Evolutionary conservation across 2,797 vertebrate genomes (phyloP).

Genomic region (Artibeus lituratus): DNA sequence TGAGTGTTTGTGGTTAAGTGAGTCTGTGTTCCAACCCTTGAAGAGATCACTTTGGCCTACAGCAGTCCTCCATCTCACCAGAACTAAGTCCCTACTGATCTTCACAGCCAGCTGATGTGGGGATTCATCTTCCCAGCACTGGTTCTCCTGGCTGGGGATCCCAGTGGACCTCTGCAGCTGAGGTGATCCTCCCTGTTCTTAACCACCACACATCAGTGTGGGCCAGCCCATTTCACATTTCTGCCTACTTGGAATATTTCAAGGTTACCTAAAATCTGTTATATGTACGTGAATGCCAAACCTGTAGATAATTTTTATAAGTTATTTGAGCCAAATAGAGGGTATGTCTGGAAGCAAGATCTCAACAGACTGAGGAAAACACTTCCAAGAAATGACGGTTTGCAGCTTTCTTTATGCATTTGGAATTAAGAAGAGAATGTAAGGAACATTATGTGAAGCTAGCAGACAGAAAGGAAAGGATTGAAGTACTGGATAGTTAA

Average conservation of each 20-base stretch:
- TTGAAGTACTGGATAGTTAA: background rate
- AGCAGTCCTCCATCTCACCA: background rate
- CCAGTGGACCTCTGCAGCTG: background rate
- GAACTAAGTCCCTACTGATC: background rate
- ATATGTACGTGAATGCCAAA: background rate
- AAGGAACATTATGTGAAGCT: background rate
- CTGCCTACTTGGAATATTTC: background rate
- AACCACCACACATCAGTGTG: too few species aligned
- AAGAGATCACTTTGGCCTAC: background rate
- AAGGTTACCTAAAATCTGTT: background rate
- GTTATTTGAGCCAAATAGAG: background rate
- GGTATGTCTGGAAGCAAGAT: background rate
- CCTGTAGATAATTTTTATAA: background rate
- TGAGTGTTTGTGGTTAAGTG: background rate
- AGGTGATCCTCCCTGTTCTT: background rate
- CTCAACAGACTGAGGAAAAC: too few species aligned
- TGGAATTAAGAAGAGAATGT: background rate
- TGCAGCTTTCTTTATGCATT: too few species aligned
- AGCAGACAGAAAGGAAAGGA: background rate
- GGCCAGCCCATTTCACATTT: background rate
- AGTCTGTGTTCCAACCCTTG: background rate
- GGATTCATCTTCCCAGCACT: background rate
- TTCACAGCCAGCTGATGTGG: background rate
- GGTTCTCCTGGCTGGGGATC: background rate
- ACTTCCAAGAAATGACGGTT: too few species aligned